phyloP scores from a whole-genome alignment of 2,113 vertebrate species.

The Campylomormyrus numenius region DNA sequence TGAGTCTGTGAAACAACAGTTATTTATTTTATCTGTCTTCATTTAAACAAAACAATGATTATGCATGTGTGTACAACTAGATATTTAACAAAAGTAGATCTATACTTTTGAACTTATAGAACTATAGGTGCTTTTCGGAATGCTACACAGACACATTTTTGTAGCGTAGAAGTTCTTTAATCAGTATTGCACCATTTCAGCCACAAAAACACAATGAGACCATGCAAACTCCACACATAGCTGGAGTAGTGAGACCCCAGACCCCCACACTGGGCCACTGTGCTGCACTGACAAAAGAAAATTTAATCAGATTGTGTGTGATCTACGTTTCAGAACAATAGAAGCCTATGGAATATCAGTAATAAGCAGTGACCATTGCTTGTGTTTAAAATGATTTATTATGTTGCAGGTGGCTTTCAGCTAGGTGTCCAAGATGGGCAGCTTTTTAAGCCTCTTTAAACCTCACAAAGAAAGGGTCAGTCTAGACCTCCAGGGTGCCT shows the following conservation, averaged over 20 bases:
- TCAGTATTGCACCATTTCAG: background rate
- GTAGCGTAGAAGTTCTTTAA: background rate
- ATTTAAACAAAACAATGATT: background rate
- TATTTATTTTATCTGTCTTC: background rate
- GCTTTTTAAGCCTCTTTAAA: background rate
- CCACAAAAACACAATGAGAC: background rate
- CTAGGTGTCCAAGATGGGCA: background rate
- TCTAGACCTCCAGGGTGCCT: background rate
- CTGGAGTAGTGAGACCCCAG: background rate
- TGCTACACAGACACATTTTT: background rate
- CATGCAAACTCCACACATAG: background rate
- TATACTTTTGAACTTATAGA: no score
- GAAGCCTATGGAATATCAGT: background rate
- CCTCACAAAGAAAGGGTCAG: background rate
- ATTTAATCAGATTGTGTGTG: background rate
- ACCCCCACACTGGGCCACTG: background rate
- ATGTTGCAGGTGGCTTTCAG: background rate
- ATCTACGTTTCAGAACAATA: background rate
- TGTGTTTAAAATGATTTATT: background rate
- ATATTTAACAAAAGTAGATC: background rate
- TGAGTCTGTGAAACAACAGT: background rate
- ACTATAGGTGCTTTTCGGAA: background rate
- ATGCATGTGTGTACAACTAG: background rate
- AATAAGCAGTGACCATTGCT: background rate
- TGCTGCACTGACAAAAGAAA: background rate